phyloP scores from a whole-genome alignment of 1,140 invertebrate species.

The Drosophila micromelanica region DNA sequence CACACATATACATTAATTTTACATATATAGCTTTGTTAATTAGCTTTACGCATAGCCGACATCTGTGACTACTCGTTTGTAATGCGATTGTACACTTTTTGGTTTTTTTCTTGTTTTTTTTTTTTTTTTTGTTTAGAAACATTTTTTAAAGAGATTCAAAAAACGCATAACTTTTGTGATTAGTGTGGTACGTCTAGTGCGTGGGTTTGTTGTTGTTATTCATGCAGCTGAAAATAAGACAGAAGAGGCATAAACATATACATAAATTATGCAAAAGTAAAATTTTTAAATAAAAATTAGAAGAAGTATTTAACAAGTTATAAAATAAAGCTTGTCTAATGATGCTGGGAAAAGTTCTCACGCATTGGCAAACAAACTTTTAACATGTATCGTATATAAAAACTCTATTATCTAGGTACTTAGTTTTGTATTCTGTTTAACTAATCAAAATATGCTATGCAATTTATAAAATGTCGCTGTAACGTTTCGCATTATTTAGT shows the following conservation, averaged over 20 bases:
- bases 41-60: conserved; percentile 10
- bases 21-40: conserved; percentile 17
- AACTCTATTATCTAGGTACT: conserved; percentile 25
- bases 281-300: conserved; percentile 1
- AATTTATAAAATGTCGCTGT: conserved; percentile 54
- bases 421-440: conserved; percentile 27
- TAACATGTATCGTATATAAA: conserved; percentile 5
- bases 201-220: conserved; percentile 83
- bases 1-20: conserved; percentile 16
- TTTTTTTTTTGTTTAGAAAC: conserved; percentile 63
- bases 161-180: conserved; percentile 80
- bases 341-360: not conserved
- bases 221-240: conserved; percentile 83
- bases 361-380: conserved; percentile 5
- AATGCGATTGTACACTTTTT: conserved; percentile 36
- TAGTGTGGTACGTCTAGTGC: conserved; percentile 81
- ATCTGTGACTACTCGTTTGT: conserved; percentile 14
- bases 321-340: conserved; percentile 6
- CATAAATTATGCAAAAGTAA: conserved; percentile 43
- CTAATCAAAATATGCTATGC: conserved; percentile 44
- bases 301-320: not conserved
- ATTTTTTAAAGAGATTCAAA: conserved; percentile 82
- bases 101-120: conserved; percentile 29
- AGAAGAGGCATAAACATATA: conserved; percentile 65
- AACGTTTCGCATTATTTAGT: conserved; percentile 26